Evolutionary conservation across 2,797 vertebrate genomes (phyloP).

Genomic region (Fratercula arctica): DNA sequence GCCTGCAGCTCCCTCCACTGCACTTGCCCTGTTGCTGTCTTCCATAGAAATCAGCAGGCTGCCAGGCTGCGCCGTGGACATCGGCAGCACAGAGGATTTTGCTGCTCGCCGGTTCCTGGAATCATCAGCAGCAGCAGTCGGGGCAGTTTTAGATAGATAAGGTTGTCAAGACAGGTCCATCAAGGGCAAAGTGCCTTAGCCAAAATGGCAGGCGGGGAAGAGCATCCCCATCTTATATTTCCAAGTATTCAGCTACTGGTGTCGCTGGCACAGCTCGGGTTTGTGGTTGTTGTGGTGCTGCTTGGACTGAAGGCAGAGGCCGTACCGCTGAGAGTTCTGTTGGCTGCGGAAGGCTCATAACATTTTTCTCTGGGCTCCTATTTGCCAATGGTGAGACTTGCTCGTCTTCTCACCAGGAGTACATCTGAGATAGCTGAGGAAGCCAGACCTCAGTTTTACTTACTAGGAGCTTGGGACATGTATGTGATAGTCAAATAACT

Average conservation of each 20-base stretch:
- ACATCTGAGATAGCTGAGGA: background rate
- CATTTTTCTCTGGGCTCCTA: background rate
- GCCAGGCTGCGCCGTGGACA: background rate
- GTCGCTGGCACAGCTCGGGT: background rate
- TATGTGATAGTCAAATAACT: background rate
- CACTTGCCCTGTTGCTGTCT: slow-evolving; percentile 49
- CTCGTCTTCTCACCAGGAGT: background rate
- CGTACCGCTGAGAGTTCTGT: slow-evolving; percentile 11
- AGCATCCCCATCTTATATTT: background rate
- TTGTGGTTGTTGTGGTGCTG: slow-evolving; percentile 31
- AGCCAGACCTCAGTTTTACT: background rate
- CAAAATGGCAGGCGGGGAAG: slow-evolving; percentile 20
- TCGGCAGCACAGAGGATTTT: background rate
- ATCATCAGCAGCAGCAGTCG: background rate
- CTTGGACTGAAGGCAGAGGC: slow-evolving; percentile 47
- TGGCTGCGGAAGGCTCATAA: background rate
- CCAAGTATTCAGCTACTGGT: background rate
- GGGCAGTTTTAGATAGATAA: background rate
- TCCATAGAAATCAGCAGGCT: background rate
- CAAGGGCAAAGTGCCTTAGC: slow-evolving; percentile 36
- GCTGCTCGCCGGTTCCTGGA: background rate
- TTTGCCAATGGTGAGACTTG: background rate
- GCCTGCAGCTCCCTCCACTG: background rate
- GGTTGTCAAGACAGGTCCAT: background rate
- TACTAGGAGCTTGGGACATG: background rate